These are phyloP conservation scores for Microhierax caerulescens DNA, from an alignment of 2,797 vertebrate species.

Conservation along the genomic window DNA sequence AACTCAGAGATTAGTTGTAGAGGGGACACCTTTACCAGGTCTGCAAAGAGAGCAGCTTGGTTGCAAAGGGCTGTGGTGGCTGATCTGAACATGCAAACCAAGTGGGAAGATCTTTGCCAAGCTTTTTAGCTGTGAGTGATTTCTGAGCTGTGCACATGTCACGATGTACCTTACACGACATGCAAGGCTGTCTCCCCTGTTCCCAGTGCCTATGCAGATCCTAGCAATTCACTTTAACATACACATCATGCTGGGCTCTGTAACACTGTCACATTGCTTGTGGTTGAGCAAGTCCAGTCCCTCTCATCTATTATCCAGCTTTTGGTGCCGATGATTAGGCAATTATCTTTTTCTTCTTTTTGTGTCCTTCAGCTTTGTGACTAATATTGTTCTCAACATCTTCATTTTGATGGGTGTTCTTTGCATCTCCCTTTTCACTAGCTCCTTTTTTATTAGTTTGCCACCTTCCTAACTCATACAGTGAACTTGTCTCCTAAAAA, in stretches of 20 bases:
- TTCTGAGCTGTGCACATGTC: neutral
- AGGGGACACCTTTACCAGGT: neutral
- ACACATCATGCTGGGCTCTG: neutral
- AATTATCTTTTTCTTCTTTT: conserved; percentile 3
- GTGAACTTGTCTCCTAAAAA: neutral
- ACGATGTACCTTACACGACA: neutral
- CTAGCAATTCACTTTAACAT: neutral
- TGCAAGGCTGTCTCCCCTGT: neutral
- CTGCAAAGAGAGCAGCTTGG: neutral
- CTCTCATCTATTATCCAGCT: neutral
- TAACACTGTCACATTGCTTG: fast-evolving
- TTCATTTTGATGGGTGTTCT: neutral
- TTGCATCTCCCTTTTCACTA: neutral
- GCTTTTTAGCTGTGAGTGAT: neutral
- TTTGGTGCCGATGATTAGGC: neutral
- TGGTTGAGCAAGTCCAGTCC: neutral
- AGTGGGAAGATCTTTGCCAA: neutral
- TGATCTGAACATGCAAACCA: neutral
- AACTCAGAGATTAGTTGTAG: neutral
- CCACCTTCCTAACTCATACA: neutral
- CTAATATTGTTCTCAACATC: neutral
- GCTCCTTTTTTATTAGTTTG: neutral
- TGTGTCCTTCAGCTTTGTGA: neutral
- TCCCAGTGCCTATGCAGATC: neutral
- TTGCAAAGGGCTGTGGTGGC: neutral